These are phyloP conservation scores for Kobus ellipsiprymnus DNA, from an alignment of 2,113 vertebrate genomes.

Conservation along the genomic window DNA sequence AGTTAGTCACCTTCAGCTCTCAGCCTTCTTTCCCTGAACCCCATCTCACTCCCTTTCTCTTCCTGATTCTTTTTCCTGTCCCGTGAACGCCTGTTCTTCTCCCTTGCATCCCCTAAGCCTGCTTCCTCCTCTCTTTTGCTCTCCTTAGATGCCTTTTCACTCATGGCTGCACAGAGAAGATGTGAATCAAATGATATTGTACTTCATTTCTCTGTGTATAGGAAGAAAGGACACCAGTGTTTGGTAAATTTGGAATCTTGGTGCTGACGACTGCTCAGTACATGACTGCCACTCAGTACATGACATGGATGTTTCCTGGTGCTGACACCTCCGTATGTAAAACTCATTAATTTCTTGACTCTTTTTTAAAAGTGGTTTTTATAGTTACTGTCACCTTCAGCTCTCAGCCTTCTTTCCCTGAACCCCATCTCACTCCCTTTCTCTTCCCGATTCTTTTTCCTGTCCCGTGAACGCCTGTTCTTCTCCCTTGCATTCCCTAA, in stretches of 20 bases:
- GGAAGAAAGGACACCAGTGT: no score
- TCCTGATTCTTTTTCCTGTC: not conserved
- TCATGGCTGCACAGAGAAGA: not conserved
- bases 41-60: not conserved
- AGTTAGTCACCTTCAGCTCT: not conserved
- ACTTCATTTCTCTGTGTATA: no score
- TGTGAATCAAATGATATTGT: not conserved
- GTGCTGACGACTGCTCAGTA: no score
- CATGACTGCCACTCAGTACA: no score
- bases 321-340: no score
- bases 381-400: not conserved
- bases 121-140: not conserved
- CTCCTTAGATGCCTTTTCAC: not conserved
- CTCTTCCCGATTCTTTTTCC: not conserved
- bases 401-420: not conserved
- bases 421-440: not conserved
- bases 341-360: no score
- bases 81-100: rapidly evolving
- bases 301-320: no score
- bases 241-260: no score
- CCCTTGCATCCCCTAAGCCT: not conserved
- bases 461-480: rapidly evolving
- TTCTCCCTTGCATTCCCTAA: not conserved
- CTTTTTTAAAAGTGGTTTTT: no score
- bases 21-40: not conserved